Conservation (phyloP, 2,797 vertebrate species). For the Bufotes viridis region DNA sequence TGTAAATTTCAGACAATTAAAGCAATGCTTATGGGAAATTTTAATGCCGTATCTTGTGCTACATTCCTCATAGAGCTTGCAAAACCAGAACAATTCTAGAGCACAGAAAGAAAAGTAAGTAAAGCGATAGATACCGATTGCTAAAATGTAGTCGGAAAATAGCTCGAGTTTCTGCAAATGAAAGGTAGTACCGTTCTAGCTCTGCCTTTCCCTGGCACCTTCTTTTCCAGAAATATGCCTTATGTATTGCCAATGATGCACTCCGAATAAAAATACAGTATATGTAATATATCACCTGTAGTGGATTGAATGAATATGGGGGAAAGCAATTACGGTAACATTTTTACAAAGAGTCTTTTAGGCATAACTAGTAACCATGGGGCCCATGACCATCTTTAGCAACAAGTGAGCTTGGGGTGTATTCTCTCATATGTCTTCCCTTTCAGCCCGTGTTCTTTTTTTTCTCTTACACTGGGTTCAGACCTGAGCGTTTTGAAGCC, state of each 20-base stretch:
- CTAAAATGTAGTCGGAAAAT: conserved; percentile 23
- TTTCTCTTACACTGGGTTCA: too few species aligned
- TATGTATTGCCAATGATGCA: conserved; percentile 37
- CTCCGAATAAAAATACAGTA: conserved; percentile 11
- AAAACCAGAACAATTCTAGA: conserved; percentile 20
- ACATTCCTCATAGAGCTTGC: neutral
- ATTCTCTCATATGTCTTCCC: too few species aligned
- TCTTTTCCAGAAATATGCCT: conserved; percentile 14
- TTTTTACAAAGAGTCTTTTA: neutral
- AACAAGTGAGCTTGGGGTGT: too few species aligned
- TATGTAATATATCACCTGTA: neutral
- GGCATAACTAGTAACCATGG: too few species aligned
- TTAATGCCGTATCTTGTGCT: conserved; percentile 6
- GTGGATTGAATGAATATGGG: conserved; percentile 19
- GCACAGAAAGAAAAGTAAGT: neutral
- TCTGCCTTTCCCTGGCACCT: neutral
- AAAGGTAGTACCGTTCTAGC: neutral
- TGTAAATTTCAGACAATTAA: conserved; percentile 49
- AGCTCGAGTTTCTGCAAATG: conserved; percentile 5
- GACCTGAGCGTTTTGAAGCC: too few species aligned
- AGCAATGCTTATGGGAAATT: conserved; percentile 38
- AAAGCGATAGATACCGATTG: conserved; percentile 10
- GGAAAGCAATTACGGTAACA: conserved; percentile 1
- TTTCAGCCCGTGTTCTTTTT: too few species aligned
- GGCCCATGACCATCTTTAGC: too few species aligned